phyloP scores from a whole-genome alignment of 2,797 vertebrate species.

The Novumbra hubbsi region DNA sequence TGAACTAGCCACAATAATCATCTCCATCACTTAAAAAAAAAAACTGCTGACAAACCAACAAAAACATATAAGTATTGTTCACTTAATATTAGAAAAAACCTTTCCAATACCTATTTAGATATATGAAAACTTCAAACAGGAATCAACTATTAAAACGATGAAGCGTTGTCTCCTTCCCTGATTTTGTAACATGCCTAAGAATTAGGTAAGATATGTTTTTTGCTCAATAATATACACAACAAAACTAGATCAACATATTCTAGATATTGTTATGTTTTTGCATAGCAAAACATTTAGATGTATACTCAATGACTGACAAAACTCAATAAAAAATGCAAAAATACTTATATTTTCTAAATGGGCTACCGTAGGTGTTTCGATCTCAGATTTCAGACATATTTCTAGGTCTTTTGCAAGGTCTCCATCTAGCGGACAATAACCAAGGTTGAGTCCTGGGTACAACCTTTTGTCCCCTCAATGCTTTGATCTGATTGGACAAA shows the following conservation, averaged over 20 bases:
- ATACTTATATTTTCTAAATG: no score
- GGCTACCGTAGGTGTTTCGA: not conserved
- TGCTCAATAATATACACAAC: not conserved
- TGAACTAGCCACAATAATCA: conserved; percentile 11
- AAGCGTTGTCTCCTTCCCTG: no score
- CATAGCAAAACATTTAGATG: not conserved
- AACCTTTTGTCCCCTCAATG: not conserved
- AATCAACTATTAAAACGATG: no score
- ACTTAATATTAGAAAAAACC: not conserved
- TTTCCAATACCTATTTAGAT: not conserved
- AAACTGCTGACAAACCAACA: not conserved
- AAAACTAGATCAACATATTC: not conserved
- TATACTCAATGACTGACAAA: no score
- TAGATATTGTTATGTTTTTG: not conserved
- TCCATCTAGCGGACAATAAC: conserved; percentile 50
- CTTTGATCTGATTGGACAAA: conserved; percentile 44
- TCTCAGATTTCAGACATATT: not conserved
- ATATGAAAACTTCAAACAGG: no score
- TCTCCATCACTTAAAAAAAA: not conserved
- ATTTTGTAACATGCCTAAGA: no score
- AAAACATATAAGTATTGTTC: not conserved
- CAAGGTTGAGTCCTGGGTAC: not conserved
- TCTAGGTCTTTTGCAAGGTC: conserved; percentile 19
- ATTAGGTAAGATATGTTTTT: no score
- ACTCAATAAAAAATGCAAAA: no score